phyloP scores from a whole-genome alignment of 1,140 invertebrate genomes.

The Yoshiicerus persimilis region DNA sequence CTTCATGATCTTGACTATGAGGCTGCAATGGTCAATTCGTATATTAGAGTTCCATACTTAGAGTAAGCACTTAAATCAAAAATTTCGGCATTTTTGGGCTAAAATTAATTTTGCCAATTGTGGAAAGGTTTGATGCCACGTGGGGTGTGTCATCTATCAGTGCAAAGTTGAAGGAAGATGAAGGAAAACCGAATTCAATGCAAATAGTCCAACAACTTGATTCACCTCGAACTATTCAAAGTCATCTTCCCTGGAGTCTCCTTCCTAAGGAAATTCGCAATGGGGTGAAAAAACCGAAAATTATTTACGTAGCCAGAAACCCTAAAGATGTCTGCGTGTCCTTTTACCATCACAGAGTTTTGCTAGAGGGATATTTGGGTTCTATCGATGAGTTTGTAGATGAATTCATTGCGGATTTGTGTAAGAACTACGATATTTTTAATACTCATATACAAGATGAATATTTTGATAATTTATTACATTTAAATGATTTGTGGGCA shows the following conservation, averaged over 20 bases:
- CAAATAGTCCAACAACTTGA: background rate
- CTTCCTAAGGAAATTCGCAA: slow-evolving; percentile 63
- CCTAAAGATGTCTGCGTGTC: slow-evolving; percentile 93
- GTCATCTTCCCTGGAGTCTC: slow-evolving; percentile 74
- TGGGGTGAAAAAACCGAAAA: slow-evolving; percentile 51
- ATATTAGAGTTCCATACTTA: background rate
- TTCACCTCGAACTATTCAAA: slow-evolving; percentile 67
- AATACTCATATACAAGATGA: too few relatives aligned
- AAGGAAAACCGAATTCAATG: background rate
- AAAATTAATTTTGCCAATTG: background rate
- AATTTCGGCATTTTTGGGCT: background rate
- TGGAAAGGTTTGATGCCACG: background rate
- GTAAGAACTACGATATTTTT: too few relatives aligned
- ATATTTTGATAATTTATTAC: too few relatives aligned
- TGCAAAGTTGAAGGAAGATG: background rate
- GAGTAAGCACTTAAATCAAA: background rate
- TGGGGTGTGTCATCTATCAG: background rate
- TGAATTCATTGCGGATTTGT: slow-evolving; percentile 34
- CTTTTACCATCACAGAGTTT: slow-evolving; percentile 79
- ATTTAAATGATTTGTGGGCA: too few relatives aligned
- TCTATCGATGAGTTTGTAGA: slow-evolving; percentile 60
- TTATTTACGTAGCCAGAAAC: slow-evolving; percentile 87
- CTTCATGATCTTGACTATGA: slow-evolving; percentile 70
- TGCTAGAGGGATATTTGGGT: slow-evolving; percentile 66
- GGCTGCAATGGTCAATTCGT: slow-evolving; percentile 54